Percentiles rank a stretch among this genome's conserved stretches.
Conservation (phyloP, 2,888 invertebrate genomes). For the Andrena trimmerana region DNA sequence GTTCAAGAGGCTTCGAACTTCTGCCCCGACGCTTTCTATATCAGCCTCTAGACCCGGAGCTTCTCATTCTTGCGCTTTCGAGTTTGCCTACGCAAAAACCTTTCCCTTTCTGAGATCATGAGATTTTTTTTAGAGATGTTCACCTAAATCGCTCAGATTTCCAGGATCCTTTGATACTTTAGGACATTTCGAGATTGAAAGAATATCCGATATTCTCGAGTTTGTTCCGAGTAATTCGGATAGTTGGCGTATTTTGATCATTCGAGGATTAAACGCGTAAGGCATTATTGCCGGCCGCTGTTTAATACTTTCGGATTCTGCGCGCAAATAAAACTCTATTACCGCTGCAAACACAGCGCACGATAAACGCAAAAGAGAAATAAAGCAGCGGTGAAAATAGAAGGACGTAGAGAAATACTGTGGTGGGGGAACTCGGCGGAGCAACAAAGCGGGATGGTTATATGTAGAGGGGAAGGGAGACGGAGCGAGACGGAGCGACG, state of each 20-base stretch:
- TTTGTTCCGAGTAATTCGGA: no score
- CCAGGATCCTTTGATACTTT: neutral
- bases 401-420: slow-evolving; percentile 16
- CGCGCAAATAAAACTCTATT: slow-evolving; percentile 32
- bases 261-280: neutral
- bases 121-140: neutral
- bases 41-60: slow-evolving; percentile 11
- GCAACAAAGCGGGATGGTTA: slow-evolving; percentile 2
- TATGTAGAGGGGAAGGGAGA: neutral
- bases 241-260: neutral
- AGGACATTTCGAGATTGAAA: neutral
- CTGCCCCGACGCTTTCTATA: slow-evolving; percentile 28
- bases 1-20: slow-evolving; percentile 52
- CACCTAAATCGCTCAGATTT: neutral
- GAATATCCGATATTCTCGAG: no score
- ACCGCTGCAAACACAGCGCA: slow-evolving; percentile 1
- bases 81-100: neutral
- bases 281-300: neutral
- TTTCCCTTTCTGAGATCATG: neutral
- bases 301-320: slow-evolving; percentile 24
- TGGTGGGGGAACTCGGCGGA: neutral
- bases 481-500: neutral
- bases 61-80: slow-evolving; percentile 39
- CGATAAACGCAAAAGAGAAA: slow-evolving; percentile 19
- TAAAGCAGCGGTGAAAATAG: slow-evolving; percentile 35